Percentiles rank a stretch among this genome's conserved stretches.
Conservation (phyloP, 2,797 vertebrate genomes). For the Microchirus variegatus region DNA sequence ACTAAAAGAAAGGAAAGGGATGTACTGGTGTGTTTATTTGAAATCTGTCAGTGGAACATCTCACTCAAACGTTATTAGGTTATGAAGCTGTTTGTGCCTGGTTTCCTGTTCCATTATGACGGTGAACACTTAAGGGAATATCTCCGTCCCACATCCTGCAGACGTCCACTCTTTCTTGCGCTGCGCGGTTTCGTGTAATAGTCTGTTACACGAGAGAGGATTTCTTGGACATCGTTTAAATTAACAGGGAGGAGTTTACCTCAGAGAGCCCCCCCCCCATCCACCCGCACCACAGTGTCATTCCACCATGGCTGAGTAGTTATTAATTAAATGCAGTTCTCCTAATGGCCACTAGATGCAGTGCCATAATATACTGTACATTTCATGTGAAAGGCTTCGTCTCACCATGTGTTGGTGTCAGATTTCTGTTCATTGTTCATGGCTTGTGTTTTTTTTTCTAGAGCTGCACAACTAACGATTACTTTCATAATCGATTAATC, state of each 20-base stretch:
- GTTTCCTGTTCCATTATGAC: conserved; percentile 40
- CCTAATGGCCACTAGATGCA: conserved; percentile 18
- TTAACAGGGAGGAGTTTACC: conserved; percentile 10
- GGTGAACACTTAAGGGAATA: conserved; percentile 43
- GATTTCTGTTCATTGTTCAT: background rate
- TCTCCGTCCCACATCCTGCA: conserved; percentile 38
- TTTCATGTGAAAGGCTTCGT: background rate
- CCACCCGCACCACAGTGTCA: conserved; percentile 6
- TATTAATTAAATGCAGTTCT: conserved; percentile 19
- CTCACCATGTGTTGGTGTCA: background rate
- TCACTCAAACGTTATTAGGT: conserved; percentile 41
- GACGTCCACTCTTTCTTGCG: conserved; percentile 41
- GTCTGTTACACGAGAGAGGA: conserved; percentile 21
- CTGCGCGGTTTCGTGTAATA: conserved; percentile 20
- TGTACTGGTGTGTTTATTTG: conserved; percentile 64
- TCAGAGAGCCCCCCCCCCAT: no score
- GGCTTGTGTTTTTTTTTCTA: background rate
- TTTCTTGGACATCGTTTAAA: conserved; percentile 19
- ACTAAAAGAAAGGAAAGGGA: conserved; percentile 38
- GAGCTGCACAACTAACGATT: no score
- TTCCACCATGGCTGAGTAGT: conserved; percentile 10
- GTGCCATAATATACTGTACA: background rate
- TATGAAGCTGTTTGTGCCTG: conserved; percentile 39
- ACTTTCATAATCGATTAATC: no score
- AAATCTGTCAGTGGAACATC: conserved; percentile 40